phyloP scores from a whole-genome alignment of 2,797 vertebrate species.

The Pipistrellus kuhlii region DNA sequence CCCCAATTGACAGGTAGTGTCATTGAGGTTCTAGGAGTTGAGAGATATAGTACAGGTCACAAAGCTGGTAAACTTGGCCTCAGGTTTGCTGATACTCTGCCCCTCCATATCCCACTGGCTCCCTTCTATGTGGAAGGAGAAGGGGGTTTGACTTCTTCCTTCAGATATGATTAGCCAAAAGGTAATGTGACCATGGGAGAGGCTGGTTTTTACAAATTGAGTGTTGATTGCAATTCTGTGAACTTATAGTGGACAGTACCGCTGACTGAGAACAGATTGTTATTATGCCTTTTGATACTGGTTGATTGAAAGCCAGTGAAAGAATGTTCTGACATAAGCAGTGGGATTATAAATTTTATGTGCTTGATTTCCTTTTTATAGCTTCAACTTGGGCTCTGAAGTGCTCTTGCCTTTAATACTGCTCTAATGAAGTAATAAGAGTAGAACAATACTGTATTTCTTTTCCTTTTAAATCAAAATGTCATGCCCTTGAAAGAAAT shows the following conservation, averaged over 20 bases:
- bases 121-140: neutral
- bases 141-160: neutral
- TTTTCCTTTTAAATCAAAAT: conserved; percentile 44
- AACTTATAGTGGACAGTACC: neutral
- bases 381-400: neutral
- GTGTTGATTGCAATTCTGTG: neutral
- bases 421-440: conserved; percentile 20
- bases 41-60: neutral
- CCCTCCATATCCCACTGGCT: neutral
- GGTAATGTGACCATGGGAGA: neutral
- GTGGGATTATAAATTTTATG: conserved; percentile 17
- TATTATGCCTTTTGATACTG: neutral
- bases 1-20: neutral
- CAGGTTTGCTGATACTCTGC: neutral
- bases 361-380: neutral
- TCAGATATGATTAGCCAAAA: neutral
- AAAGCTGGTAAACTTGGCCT: neutral
- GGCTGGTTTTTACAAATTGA: neutral
- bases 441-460: neutral
- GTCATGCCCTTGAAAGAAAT: conserved; percentile 30
- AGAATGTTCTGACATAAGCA: conserved; percentile 5
- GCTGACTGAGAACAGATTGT: neutral
- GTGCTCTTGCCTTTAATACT: neutral
- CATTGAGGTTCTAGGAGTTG: neutral
- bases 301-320: neutral